phyloP scores from a whole-genome alignment of 2,888 invertebrate genomes.

The Druceiella hillmani region DNA sequence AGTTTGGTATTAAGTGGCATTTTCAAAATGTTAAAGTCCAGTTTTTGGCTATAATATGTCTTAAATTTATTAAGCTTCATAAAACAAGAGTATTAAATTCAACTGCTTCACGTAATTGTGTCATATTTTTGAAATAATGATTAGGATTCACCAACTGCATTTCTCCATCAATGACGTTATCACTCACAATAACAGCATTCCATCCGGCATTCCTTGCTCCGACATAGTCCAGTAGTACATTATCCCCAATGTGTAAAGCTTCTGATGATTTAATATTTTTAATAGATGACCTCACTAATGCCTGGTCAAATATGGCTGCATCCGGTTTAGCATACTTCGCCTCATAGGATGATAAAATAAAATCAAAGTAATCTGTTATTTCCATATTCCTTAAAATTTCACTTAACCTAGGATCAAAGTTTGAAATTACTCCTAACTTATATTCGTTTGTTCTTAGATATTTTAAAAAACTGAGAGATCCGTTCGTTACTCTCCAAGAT shows the following conservation, averaged over 20 bases:
- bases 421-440: conserved; percentile 74
- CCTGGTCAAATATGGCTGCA: conserved; percentile 62
- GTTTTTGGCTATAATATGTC: no score
- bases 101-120: no score
- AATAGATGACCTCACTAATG: conserved; percentile 45
- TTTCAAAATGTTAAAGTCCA: no score
- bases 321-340: conserved; percentile 72
- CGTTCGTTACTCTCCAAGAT: conserved; percentile 69
- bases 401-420: conserved; percentile 79
- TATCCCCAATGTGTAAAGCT: conserved; percentile 81
- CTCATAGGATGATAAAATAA: conserved; percentile 74
- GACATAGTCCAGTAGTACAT: conserved; percentile 65
- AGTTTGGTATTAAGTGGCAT: no score
- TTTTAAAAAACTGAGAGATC: conserved; percentile 59
- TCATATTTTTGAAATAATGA: no score
- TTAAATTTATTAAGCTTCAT: no score
- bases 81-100: no score
- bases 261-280: conserved; percentile 48
- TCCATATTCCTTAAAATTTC: conserved; percentile 60
- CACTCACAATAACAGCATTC: conserved; percentile 52
- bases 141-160: no score
- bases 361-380: conserved; percentile 69
- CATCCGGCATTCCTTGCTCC: conserved; percentile 74
- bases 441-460: conserved; percentile 46
- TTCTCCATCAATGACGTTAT: no score